Percentiles rank a stretch among this genome's conserved stretches.
Conservation (phyloP, 2,888 invertebrate genomes). For the Rhorus exstirpatorius region DNA sequence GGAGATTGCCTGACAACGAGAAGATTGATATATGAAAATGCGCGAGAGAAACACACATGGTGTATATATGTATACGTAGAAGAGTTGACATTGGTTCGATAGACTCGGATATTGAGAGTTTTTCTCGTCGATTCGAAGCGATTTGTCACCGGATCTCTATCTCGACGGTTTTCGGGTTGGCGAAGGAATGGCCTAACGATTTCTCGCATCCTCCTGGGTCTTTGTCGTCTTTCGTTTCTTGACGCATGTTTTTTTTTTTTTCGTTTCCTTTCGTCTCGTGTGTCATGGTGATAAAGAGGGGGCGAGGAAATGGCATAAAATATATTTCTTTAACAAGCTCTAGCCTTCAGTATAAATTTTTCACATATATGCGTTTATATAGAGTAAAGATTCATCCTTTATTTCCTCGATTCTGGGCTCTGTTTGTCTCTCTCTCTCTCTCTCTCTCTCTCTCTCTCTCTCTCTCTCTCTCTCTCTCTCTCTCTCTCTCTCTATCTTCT, state of each 20-base stretch:
- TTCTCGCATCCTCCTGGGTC: slow-evolving; percentile 16
- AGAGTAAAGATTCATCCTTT: slow-evolving; percentile 52
- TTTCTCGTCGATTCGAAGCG: slow-evolving; percentile 70
- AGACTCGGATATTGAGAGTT: slow-evolving; percentile 79
- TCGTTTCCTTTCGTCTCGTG: slow-evolving; percentile 13
- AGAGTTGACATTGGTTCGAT: slow-evolving; percentile 61
- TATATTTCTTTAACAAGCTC: slow-evolving; percentile 62
- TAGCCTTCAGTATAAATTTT: slow-evolving; percentile 30
- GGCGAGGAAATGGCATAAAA: slow-evolving; percentile 45
- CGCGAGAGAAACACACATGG: slow-evolving; percentile 22
- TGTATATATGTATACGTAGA: slow-evolving; percentile 14
- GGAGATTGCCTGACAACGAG: slow-evolving; percentile 14
- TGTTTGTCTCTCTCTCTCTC: slow-evolving; percentile 10
- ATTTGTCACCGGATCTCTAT: slow-evolving; percentile 73
- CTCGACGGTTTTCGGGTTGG: slow-evolving; percentile 25
- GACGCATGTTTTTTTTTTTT: slow-evolving; percentile 14
- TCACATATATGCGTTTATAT: slow-evolving; percentile 20
- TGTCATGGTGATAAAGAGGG: slow-evolving; percentile 8
- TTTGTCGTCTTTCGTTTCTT: slow-evolving; percentile 24
- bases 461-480: not conserved
- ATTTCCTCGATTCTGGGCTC: slow-evolving; percentile 47
- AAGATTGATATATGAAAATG: slow-evolving; percentile 45
- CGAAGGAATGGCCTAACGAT: slow-evolving; percentile 48
- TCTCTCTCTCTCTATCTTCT: slow-evolving; percentile 4
- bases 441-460: not conserved